A percentile compares a stretch with the other conserved stretches of the same genome.
Conservation (phyloP, 2,113 vertebrate genomes). For the Nerophis lumbriciformis region DNA sequence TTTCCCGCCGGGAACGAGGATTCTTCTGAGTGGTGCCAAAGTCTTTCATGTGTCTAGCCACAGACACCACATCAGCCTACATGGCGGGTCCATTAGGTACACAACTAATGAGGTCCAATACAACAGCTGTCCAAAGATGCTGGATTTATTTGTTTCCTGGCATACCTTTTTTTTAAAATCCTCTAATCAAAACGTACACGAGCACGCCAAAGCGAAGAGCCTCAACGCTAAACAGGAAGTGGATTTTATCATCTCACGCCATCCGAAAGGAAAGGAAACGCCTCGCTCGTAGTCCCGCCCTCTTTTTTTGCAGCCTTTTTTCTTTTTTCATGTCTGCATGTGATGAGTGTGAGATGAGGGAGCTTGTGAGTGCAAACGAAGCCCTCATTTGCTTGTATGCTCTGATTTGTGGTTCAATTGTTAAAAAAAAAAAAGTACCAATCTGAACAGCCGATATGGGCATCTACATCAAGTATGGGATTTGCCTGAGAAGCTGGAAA, state of each 20-base stretch:
- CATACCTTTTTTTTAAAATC: not conserved
- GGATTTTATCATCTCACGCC: conserved; percentile 52
- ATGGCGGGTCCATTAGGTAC: too few species aligned
- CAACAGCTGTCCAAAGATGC: too few species aligned
- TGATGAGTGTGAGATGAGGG: conserved; percentile 27
- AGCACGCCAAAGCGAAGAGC: conserved; percentile 23
- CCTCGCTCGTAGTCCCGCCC: conserved; percentile 39
- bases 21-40: conserved; percentile 48
- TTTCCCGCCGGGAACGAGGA: conserved; percentile 38
- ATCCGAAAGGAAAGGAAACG: conserved; percentile 41
- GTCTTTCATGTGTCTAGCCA: conserved; percentile 27
- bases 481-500: too few species aligned
- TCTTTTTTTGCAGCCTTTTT: conserved; percentile 31
- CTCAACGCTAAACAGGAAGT: conserved; percentile 45
- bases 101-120: too few species aligned
- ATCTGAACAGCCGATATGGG: too few species aligned
- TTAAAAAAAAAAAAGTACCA: too few species aligned
- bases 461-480: too few species aligned
- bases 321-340: conserved; percentile 24
- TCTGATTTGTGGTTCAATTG: not conserved
- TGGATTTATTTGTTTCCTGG: conserved; percentile 24
- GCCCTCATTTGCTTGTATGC: not conserved
- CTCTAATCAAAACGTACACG: conserved; percentile 31
- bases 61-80: conserved; percentile 32
- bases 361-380: not conserved